phyloP scores from a whole-genome alignment of 2,113 vertebrate genomes.

The Apteryx mantelli region DNA sequence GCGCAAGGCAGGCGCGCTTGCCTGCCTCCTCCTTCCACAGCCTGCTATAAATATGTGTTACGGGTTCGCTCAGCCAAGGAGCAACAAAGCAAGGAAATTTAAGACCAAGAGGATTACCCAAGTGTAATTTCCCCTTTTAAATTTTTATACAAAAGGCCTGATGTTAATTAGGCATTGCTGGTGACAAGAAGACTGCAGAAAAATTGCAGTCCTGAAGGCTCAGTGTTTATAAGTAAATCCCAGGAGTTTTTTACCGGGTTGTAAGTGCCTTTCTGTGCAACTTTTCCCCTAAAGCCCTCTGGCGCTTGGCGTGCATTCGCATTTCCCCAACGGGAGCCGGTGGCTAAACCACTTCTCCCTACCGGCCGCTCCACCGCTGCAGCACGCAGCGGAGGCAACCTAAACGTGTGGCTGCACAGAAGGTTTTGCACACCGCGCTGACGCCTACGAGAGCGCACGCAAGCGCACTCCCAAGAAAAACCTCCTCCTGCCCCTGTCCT shows the following conservation, averaged over 20 bases:
- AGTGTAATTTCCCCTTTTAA: conserved; percentile 55
- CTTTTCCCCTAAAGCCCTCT: not conserved
- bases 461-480: not conserved
- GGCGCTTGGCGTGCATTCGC: not conserved
- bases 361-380: too few species aligned
- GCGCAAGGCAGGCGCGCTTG: not conserved
- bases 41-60: conserved; percentile 28
- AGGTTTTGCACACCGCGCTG: not conserved
- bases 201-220: not conserved
- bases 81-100: conserved; percentile 69
- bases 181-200: conserved; percentile 32
- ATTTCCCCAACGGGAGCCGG: not conserved
- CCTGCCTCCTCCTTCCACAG: conserved; percentile 16
- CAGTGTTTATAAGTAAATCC: not conserved
- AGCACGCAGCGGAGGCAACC: too few species aligned
- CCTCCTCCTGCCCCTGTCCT: not conserved
- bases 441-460: not conserved
- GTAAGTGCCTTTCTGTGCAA: not conserved
- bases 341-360: not conserved
- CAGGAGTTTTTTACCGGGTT: not conserved
- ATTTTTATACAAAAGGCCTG: conserved; percentile 43
- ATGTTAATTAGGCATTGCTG: conserved; percentile 34
- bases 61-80: not conserved
- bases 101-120: conserved; percentile 62
- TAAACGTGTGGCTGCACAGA: not conserved